Base-by-base conservation (phyloP, 2,113 vertebrate species). In the Ceyx margarethae region DNA sequence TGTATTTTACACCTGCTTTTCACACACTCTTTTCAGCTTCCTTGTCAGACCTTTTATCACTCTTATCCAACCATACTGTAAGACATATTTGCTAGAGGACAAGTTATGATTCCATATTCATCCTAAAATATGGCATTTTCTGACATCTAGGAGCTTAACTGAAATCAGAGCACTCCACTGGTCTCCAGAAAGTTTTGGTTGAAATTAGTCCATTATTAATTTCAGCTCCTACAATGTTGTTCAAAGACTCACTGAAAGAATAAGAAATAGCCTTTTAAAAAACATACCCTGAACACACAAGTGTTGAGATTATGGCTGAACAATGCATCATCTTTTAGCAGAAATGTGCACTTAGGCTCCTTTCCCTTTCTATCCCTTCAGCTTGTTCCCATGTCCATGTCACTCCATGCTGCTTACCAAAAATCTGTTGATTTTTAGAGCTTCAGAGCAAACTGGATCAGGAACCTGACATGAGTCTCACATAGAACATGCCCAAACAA, bases 1-100 rank as follows among this genome's bases (percentile, higher is more conserved):
- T n/a, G 11, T 68, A 91, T 71, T 85, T 95, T 94, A 87, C 87
- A 90, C 86, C 89, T 94, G 69, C 9, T 84, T 95, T 93, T 95
- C 81, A 79, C 74, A 79, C 33, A 4, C 11, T 48, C 54, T 53
- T 92, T 92, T 75, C 42, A 64, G 73, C 71, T 89, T 84, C 66
- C 83, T 78, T 6, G 0, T 61, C 4, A 4, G 40, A 72, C 58
- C 81, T 95, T 93, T 87, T 80, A 74, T 60, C 81, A 13, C 54
- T 81, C 67, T 77, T 89, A 40, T 6, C 37, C 53, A 91, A 64
- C 72, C 86, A 82, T 68, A 79, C 8, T 68, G 51, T 81, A 90
- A 87, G 58, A 58, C 33, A 67, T 19, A 35, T 76, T 91, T 53
- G 18, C 67, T 71, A 85, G 42, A 87, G 61, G 75, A 85, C 42